Evolutionary conservation across 2,113 vertebrate species (phyloP).

Genomic region (Oreocharis arfaki): DNA sequence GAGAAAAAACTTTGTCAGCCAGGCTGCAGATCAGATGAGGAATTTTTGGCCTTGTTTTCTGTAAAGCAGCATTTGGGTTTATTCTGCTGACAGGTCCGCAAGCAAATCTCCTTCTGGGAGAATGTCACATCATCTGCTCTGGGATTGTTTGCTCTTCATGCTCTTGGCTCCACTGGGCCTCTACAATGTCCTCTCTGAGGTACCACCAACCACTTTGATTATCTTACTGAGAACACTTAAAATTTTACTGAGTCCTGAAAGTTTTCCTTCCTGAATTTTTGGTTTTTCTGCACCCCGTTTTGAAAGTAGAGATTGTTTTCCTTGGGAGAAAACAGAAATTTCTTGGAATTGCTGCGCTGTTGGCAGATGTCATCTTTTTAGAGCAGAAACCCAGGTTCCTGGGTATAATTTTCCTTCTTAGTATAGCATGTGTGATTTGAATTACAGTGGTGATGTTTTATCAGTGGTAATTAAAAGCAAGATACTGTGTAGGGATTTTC

Average conservation of each 20-base stretch:
- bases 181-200: not conserved
- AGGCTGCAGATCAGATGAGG: not conserved
- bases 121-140: not conserved
- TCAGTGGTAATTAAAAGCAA: not conserved
- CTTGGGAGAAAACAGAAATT: not conserved
- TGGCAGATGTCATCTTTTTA: not conserved
- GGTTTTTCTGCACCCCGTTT: not conserved
- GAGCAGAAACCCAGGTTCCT: not conserved
- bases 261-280: too few relatives aligned
- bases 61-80: not conserved
- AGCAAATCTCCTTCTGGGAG: not conserved
- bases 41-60: not conserved
- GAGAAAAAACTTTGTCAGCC: not conserved
- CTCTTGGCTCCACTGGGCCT: rapidly evolving
- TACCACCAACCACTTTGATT: not conserved
- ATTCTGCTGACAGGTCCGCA: not conserved
- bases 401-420: not conserved
- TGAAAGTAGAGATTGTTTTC: not conserved
- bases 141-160: rapidly evolving
- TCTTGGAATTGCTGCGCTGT: not conserved
- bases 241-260: not conserved
- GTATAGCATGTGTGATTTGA: not conserved
- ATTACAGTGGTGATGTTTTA: not conserved
- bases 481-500: not conserved
- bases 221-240: not conserved